Conservation (phyloP, 2,888 invertebrate species). For the Macrosoma leucophasiata region DNA sequence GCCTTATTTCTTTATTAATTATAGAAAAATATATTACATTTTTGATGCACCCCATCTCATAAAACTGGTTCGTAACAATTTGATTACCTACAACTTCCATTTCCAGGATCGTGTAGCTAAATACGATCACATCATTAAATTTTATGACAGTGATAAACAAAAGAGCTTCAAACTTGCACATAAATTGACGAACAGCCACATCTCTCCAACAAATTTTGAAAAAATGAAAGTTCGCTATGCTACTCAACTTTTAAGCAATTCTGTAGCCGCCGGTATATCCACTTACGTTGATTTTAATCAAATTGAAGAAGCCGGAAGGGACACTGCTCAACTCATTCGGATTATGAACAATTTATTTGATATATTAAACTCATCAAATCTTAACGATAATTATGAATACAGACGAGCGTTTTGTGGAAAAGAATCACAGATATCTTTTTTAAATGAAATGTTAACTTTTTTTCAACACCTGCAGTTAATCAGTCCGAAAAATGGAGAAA, state of each 20-base stretch:
- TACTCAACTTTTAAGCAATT: slow-evolving; percentile 30
- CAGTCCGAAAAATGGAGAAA: slow-evolving; percentile 7
- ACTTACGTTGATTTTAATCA: slow-evolving; percentile 18
- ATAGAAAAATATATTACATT: slow-evolving; percentile 32
- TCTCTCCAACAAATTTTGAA: slow-evolving; percentile 29
- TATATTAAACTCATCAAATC: slow-evolving; percentile 21
- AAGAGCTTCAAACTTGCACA: slow-evolving; percentile 26
- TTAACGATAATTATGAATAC: slow-evolving; percentile 9
- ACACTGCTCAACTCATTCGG: slow-evolving; percentile 20
- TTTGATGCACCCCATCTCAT: slow-evolving; percentile 32
- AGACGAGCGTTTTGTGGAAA: slow-evolving; percentile 22
- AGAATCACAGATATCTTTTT: slow-evolving; percentile 18
- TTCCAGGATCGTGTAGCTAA: slow-evolving; percentile 29
- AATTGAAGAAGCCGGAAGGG: slow-evolving; percentile 15
- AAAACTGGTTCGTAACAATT: slow-evolving; percentile 28
- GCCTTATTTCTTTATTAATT: slow-evolving; percentile 29
- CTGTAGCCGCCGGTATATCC: slow-evolving; percentile 30
- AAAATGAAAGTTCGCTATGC: slow-evolving; percentile 30
- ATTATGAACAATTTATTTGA: slow-evolving; percentile 24
- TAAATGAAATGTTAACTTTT: slow-evolving; percentile 19
- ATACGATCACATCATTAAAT: slow-evolving; percentile 29
- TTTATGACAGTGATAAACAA: slow-evolving; percentile 27
- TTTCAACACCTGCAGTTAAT: slow-evolving; percentile 18
- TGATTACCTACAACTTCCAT: slow-evolving; percentile 29
- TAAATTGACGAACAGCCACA: slow-evolving; percentile 32